These are phyloP conservation scores for Babyrousa celebensis DNA, from an alignment of 2,797 vertebrate genomes.

Conservation along the genomic window DNA sequence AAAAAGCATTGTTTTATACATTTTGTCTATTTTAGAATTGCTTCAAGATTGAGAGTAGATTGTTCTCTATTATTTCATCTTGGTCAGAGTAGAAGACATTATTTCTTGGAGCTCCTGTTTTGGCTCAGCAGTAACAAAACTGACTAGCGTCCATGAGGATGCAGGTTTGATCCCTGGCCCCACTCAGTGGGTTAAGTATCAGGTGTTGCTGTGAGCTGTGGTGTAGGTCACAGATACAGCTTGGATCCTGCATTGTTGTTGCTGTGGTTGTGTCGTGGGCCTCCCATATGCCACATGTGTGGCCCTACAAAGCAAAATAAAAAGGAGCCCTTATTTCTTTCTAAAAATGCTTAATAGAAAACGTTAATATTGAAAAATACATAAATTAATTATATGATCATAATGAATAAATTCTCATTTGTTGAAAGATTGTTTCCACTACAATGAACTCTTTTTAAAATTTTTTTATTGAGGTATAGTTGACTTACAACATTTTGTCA, in stretches of 20 bases:
- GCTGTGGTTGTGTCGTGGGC: too few relatives aligned
- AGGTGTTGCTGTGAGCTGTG: too few relatives aligned
- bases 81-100: background rate
- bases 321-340: constrained; percentile 7
- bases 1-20: background rate
- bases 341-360: constrained; percentile 25
- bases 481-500: too few relatives aligned
- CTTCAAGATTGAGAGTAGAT: constrained; percentile 28
- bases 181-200: too few relatives aligned
- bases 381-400: constrained; percentile 36
- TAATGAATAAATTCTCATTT: constrained; percentile 55
- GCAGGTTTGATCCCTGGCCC: too few relatives aligned
- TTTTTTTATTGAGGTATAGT: too few relatives aligned
- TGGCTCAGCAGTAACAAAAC: too few relatives aligned
- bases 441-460: background rate
- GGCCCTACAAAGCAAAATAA: background rate
- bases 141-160: too few relatives aligned
- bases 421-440: background rate
- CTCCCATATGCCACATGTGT: too few relatives aligned
- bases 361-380: constrained; percentile 14
- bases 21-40: background rate
- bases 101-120: too few relatives aligned
- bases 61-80: background rate
- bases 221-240: too few relatives aligned
- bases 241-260: too few relatives aligned